Percentiles rank a stretch among this genome's conserved stretches.
Conservation (phyloP, 2,888 invertebrate genomes). For the Orchesellides sinensis region DNA sequence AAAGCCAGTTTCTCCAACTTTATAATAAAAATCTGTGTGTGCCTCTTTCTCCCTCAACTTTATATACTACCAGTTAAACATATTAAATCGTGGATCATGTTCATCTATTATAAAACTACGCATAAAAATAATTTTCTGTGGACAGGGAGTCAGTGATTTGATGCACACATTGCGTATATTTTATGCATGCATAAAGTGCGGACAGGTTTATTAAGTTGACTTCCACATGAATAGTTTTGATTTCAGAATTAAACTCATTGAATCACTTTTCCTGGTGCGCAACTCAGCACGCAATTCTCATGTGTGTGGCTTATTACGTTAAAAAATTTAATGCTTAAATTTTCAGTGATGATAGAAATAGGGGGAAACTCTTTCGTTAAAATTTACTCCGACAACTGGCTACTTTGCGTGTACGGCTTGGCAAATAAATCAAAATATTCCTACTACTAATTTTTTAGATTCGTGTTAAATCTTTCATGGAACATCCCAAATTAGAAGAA, state of each 20-base stretch:
- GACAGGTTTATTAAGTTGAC: slow-evolving; percentile 63
- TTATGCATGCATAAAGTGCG: not conserved
- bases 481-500: no score
- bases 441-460: no score
- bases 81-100: no score
- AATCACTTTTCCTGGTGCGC: not conserved
- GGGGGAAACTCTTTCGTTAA: no score
- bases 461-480: no score
- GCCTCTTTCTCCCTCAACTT: not conserved
- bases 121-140: slow-evolving; percentile 14
- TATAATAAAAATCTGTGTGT: no score
- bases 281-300: slow-evolving; percentile 1
- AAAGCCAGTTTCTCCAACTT: slow-evolving; percentile 10
- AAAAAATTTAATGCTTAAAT: slow-evolving; percentile 39
- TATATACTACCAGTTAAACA: no score
- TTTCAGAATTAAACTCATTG: slow-evolving; percentile 38
- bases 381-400: no score
- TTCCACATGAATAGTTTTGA: slow-evolving; percentile 56
- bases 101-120: no score
- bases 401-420: no score
- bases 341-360: not conserved
- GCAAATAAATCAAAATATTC: no score
- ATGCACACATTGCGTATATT: no score
- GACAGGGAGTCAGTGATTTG: not conserved
- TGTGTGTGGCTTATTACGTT: slow-evolving; percentile 43